Evolutionary conservation across 2,797 vertebrate genomes (phyloP).

Genomic region (Simalia tracyae): DNA sequence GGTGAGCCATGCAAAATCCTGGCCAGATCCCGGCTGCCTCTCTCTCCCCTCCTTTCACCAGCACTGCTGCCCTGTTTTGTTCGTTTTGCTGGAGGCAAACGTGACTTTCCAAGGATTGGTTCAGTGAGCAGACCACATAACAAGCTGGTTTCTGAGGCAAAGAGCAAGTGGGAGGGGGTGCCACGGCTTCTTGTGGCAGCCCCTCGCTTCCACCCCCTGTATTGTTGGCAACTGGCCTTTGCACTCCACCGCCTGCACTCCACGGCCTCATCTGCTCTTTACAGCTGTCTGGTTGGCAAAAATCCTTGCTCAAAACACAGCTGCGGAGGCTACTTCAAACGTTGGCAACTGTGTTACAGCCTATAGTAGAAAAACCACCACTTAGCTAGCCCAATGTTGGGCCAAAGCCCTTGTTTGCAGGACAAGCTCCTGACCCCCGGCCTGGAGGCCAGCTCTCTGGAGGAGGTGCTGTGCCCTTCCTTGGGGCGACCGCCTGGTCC

Average conservation of each 20-base stretch:
- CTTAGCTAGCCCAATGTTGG: neutral
- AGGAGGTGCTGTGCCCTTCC: neutral
- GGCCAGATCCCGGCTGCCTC: neutral
- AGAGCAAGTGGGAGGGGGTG: neutral
- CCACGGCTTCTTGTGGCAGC: accelerated
- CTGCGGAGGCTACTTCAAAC: neutral
- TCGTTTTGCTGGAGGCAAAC: neutral
- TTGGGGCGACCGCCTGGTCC: neutral
- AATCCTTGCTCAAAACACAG: neutral
- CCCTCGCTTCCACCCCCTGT: neutral
- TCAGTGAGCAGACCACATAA: neutral
- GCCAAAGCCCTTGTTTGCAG: neutral
- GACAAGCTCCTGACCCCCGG: neutral
- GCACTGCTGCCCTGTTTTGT: neutral
- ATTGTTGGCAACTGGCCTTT: neutral
- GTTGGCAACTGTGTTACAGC: neutral
- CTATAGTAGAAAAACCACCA: neutral
- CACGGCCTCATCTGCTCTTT: neutral
- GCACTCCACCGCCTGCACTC: neutral
- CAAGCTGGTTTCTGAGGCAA: neutral
- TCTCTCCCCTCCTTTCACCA: neutral
- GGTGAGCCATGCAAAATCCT: neutral
- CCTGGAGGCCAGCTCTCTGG: neutral
- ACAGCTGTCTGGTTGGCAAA: neutral
- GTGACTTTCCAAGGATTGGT: neutral